Base-by-base conservation (phyloP, 2,888 invertebrate genomes). In the Seira ritae region DNA sequence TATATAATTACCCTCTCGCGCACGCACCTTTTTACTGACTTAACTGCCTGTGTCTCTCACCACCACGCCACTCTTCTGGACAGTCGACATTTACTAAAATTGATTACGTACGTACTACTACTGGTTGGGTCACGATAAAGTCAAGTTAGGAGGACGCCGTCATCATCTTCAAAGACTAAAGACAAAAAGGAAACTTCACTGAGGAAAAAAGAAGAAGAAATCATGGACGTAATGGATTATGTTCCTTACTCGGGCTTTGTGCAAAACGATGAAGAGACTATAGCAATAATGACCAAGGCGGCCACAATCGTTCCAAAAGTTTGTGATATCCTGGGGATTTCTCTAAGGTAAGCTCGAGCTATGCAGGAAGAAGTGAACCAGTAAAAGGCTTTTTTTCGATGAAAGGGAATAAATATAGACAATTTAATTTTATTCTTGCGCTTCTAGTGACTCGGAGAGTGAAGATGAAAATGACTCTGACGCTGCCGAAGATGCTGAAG, bases 301-400 rank as follows among this genome's bases (percentile, higher is more conserved):
- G 85, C 85, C 72, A 85, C 84, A 69, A 80, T 87, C 80, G 82
- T 87, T 83, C 87, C 87, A 46, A 82, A 83, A 84, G 85, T 80
- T 71, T 86, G 87, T 87, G 87, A 87, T 87, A 87, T 87, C 72
- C 73, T 87, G 78, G 87, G 87, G 84, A 86, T 87, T 83, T 86
- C 86, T 76, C 83, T 86, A 65, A 86, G 86, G 87, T 86, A 70
- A 83, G 75, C 17, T 22, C n/a, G n/a, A n/a, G n/a, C n/a, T n/a
- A n/a, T n/a, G n/a, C n/a, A n/a, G n/a, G n/a, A n/a, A n/a, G n/a
- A n/a, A n/a, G n/a, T n/a, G n/a, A n/a, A n/a, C n/a, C n/a, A n/a
- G n/a, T n/a, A n/a, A n/a, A n/a, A n/a, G n/a, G n/a, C n/a, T n/a
- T n/a, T n/a, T n/a, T n/a, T n/a, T n/a, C n/a, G n/a, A n/a, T n/a